Evolutionary conservation across 2,888 invertebrate genomes (phyloP), one percentile per base, ranked within the genome.

Genomic region (Drosophila niveifrons): DNA sequence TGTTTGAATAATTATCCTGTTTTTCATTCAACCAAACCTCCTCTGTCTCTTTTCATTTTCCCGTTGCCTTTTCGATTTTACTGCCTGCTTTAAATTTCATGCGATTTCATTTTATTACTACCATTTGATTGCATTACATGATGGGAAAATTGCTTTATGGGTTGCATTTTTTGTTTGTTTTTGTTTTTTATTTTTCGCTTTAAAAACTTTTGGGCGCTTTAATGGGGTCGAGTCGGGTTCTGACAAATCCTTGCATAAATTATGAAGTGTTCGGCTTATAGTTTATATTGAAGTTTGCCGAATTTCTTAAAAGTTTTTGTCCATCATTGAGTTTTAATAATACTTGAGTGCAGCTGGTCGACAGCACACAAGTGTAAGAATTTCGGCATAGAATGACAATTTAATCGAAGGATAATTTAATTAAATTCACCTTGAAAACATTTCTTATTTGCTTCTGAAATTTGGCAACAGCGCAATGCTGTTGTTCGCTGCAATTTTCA

Each of bases 1-100:
- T 77, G 83, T 86, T 83, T 83, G 83, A 83, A 83, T 86, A 83
- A 83, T 83, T 83, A 83, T 83, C 66, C 71, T 70, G 74, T 70
- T 74, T 81, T 74, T 55, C 64, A 31, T 59, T 46, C 48, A 10
- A 18, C 41, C 53, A 48, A 48, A 51, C 39, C 34, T 31, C 13
- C 39, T 31, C 50, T 57, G 43, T 34, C 47, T 18, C 11, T 46
- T 51, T 17, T 23, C 15, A 13, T 47, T 36, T 46, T 8, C 46
- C 11, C 23, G 1, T 23, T 23, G 23, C 6, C 31, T 34, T 11
- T 11, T 56, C 13, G 17, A 56, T 13, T 55, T 34, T 17, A 43
- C 11, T n/a, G 13, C 6, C 18, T 56, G 56, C 34, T 10, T 56
- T 46, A 34, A 46, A 66, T 64, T 62, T 65, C 4, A 46, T 58